These are phyloP conservation scores for Tinamus guttatus DNA, from an alignment of 2,113 vertebrate genomes.

Conservation along the genomic window DNA sequence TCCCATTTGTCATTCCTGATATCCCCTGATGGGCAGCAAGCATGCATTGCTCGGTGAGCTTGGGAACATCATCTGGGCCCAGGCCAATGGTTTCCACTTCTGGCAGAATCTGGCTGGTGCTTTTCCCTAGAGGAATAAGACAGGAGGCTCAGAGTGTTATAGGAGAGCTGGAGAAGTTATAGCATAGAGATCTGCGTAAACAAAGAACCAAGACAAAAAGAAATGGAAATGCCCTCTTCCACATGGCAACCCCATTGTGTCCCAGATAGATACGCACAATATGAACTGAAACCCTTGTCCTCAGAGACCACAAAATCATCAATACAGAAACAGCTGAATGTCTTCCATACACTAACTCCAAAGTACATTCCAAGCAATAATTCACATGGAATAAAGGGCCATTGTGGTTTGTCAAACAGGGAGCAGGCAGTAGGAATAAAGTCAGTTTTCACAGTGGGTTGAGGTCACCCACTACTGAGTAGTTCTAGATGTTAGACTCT, in stretches of 20 bases:
- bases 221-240: background rate
- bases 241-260: background rate
- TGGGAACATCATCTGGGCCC: background rate
- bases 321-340: background rate
- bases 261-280: background rate
- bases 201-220: background rate
- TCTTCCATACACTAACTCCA: background rate
- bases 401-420: too few relatives aligned
- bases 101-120: constrained; percentile 42
- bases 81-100: background rate
- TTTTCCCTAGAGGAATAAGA: background rate
- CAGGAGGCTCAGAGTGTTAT: background rate
- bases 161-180: background rate
- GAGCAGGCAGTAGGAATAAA: too few relatives aligned
- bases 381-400: background rate
- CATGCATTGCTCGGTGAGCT: constrained; percentile 26
- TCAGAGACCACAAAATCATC: background rate
- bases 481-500: background rate
- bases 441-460: background rate
- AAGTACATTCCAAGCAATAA: background rate
- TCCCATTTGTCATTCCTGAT: background rate
- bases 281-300: background rate
- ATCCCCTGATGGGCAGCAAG: background rate
- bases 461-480: background rate
- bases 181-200: background rate